A percentile compares a stretch with the other conserved stretches of the same genome.
Evolutionary conservation across 2,888 invertebrate species (phyloP).

Genomic region (Globia sparganii): DNA sequence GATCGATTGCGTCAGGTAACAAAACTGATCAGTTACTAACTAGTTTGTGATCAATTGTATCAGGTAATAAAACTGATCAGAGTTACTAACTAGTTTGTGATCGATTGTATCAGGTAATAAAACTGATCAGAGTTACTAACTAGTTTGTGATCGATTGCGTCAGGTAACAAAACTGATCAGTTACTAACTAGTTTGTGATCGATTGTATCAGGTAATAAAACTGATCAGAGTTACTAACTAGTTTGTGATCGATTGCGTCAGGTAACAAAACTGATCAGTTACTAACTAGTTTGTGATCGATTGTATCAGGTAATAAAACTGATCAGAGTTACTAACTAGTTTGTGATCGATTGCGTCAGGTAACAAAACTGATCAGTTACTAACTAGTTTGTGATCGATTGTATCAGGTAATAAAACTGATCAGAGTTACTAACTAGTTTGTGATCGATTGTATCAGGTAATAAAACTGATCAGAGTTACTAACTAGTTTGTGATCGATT

Average conservation of each 20-base stretch:
- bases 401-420: background rate
- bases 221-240: background rate
- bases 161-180: background rate
- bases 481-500: background rate
- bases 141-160: background rate
- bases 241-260: background rate
- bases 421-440: background rate
- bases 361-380: background rate
- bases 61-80: background rate
- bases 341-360: background rate
- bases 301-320: background rate
- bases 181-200: background rate
- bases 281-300: background rate
- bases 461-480: background rate
- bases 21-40: background rate
- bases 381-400: background rate
- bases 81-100: background rate
- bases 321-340: background rate
- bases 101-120: background rate
- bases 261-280: background rate
- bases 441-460: background rate
- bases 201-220: background rate
- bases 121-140: background rate
- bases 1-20: background rate
- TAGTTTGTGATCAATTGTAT: background rate